These are phyloP conservation scores for Clytia hemisphaerica DNA, from an alignment of 30 jellyfish, hydroid and myxozoan genomes.

Conservation along the genomic window DNA sequence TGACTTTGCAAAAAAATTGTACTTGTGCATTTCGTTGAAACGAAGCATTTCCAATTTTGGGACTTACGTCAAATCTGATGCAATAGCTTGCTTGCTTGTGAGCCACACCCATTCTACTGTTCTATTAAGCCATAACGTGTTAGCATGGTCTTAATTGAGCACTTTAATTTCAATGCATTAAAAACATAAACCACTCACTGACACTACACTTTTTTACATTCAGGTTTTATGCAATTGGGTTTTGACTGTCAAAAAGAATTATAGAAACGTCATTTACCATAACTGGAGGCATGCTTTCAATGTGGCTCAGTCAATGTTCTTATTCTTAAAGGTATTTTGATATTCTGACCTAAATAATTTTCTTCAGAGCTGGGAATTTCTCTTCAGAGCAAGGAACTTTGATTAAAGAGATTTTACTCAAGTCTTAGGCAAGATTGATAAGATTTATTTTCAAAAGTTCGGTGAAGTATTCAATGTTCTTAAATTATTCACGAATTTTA, in stretches of 20 bases:
- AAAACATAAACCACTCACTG: neutral
- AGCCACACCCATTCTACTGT: too few species aligned
- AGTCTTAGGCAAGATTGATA: neutral
- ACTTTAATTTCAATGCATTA: too few species aligned
- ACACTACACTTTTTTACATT: neutral
- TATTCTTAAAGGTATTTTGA: slow-evolving; percentile 51
- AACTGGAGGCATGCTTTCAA: slow-evolving; percentile 95
- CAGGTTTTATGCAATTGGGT: slow-evolving; percentile 88
- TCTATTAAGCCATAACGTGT: too few species aligned
- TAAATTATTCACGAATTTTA: too few species aligned
- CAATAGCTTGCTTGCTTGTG: too few species aligned
- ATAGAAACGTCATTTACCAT: slow-evolving; percentile 79
- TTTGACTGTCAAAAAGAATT: slow-evolving; percentile 77
- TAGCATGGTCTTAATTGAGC: too few species aligned
- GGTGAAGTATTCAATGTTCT: too few species aligned
- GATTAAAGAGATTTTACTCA: too few species aligned
- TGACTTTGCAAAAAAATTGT: too few species aligned
- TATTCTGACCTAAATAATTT: neutral
- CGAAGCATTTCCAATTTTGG: too few species aligned
- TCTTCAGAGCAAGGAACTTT: neutral
- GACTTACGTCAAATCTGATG: too few species aligned
- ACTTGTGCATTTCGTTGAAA: too few species aligned
- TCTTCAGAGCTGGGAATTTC: neutral
- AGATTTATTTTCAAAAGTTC: neutral
- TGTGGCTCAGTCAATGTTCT: slow-evolving; percentile 81